Conservation (phyloP, 2,888 invertebrate species). For the Deladenus siricidicola region DNA sequence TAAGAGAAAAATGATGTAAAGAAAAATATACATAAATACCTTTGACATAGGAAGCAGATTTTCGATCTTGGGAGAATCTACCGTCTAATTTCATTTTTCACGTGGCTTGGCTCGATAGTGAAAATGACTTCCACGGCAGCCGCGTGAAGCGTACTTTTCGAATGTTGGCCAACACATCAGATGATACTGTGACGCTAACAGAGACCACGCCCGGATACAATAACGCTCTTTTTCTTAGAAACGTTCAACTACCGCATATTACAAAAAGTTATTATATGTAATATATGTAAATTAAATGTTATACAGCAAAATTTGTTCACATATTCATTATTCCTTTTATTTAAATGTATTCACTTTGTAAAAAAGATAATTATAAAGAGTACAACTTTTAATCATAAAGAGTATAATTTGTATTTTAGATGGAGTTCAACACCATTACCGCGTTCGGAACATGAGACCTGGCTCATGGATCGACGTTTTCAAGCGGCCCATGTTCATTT, state of each 20-base stretch:
- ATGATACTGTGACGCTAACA: slow-evolving; percentile 25
- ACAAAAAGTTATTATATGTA: too few species aligned
- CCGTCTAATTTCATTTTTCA: slow-evolving; percentile 19
- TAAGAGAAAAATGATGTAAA: too few species aligned
- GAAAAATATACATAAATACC: not conserved
- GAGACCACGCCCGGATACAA: slow-evolving; percentile 26
- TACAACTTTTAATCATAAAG: too few species aligned
- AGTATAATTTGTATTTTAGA: slow-evolving; percentile 12
- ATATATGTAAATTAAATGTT: too few species aligned
- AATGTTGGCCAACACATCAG: slow-evolving; percentile 13
- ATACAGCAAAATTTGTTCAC: too few species aligned
- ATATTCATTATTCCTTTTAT: too few species aligned
- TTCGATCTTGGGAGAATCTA: slow-evolving; percentile 19
- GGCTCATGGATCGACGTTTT: slow-evolving; percentile 30
- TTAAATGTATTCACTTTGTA: too few species aligned
- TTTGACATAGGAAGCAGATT: not conserved
- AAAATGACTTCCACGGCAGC: slow-evolving; percentile 22
- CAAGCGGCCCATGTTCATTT: slow-evolving; percentile 26
- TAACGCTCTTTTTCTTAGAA: slow-evolving; percentile 21
- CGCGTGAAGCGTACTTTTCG: slow-evolving; percentile 27
- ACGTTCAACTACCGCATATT: slow-evolving; percentile 15
- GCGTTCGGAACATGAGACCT: slow-evolving; percentile 20
- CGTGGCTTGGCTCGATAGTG: slow-evolving; percentile 24
- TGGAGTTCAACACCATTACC: slow-evolving; percentile 13
- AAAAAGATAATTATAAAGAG: too few species aligned